Conservation (phyloP, 2,113 vertebrate genomes). For the Anthoscopus minutus region DNA sequence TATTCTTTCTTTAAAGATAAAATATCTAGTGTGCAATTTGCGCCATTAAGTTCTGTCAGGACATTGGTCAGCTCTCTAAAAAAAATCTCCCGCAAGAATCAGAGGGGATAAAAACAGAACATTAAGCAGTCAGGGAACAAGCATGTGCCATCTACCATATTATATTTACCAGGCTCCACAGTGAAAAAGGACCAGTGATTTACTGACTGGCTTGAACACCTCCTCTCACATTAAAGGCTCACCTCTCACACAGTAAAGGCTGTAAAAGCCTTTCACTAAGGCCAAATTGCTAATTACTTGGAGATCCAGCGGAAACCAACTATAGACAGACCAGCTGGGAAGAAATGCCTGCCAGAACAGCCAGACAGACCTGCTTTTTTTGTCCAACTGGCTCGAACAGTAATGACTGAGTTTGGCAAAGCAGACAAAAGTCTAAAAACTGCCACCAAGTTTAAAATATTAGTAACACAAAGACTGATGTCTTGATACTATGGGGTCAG, state of each 20-base stretch:
- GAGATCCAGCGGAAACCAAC: background rate
- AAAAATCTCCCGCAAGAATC: rapidly evolving
- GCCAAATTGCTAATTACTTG: background rate
- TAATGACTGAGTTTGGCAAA: background rate
- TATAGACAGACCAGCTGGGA: background rate
- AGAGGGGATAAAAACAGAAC: background rate
- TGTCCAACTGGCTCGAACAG: background rate
- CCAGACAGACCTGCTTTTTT: background rate
- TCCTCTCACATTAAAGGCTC: background rate
- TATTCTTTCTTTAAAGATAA: background rate
- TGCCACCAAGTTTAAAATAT: background rate
- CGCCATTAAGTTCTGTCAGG: background rate
- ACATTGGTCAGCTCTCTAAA: background rate
- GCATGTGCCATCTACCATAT: background rate
- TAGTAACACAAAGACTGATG: background rate
- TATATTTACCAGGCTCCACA: background rate
- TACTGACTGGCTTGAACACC: background rate
- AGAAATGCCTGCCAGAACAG: background rate
- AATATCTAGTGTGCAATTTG: background rate
- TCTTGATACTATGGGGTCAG: rapidly evolving
- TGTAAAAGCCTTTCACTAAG: background rate
- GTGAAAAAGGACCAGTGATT: background rate
- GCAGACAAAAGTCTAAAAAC: background rate
- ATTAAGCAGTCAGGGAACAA: background rate
- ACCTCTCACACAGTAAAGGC: background rate